These are phyloP conservation scores for Lordiphosa mommai DNA, from an alignment of 1,140 invertebrate genomes.

Conservation along the genomic window DNA sequence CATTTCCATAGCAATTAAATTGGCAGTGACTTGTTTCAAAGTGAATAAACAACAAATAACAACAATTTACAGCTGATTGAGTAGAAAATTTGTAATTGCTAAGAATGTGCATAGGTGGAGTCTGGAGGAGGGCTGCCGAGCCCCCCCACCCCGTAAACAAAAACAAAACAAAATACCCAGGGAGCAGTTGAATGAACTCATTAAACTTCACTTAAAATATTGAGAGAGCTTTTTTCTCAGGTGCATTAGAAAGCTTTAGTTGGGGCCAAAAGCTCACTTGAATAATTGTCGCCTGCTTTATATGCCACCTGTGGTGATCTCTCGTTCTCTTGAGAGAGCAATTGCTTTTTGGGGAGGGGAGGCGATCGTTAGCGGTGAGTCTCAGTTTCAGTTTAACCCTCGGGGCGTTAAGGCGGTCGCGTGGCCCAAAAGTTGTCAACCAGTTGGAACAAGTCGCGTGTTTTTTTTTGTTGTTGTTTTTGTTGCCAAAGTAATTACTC, in stretches of 20 bases:
- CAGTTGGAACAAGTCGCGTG: slow-evolving; percentile 27
- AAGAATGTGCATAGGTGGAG: slow-evolving; percentile 21
- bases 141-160: slow-evolving; percentile 25
- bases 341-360: slow-evolving; percentile 10
- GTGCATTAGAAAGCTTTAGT: slow-evolving; percentile 13
- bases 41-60: slow-evolving; percentile 11
- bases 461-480: slow-evolving; percentile 5
- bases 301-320: slow-evolving; percentile 9
- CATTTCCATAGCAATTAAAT: slow-evolving; percentile 24
- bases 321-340: slow-evolving; percentile 4
- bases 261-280: slow-evolving; percentile 19
- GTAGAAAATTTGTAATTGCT: slow-evolving; percentile 2
- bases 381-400: slow-evolving; percentile 70
- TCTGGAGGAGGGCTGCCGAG: slow-evolving; percentile 23
- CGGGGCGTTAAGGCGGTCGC: slow-evolving; percentile 53
- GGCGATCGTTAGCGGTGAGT: slow-evolving; percentile 14
- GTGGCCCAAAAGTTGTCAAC: slow-evolving; percentile 70
- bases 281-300: slow-evolving; percentile 18
- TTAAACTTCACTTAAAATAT: slow-evolving; percentile 27
- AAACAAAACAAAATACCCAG: not conserved
- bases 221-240: slow-evolving; percentile 32
- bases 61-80: slow-evolving; percentile 19
- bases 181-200: slow-evolving; percentile 60
- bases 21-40: slow-evolving; percentile 6
- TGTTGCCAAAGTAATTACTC: slow-evolving; percentile 2